Base-by-base conservation (phyloP, 2,797 vertebrate species). In the Emydoidea blandingii region DNA sequence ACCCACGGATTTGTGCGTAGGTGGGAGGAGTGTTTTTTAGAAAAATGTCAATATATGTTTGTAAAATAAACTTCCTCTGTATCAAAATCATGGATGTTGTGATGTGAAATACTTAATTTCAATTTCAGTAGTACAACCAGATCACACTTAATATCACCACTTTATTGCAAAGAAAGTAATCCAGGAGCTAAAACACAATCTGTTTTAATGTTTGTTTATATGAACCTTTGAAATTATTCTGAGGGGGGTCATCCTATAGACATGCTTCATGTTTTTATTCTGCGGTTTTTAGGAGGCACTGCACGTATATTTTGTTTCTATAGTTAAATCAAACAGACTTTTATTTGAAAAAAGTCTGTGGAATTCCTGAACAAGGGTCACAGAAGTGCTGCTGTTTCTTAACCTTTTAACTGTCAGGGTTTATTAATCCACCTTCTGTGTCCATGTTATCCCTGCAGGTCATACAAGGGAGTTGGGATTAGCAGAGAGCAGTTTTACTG, bases 361-460 rank as follows among this genome's bases (percentile, higher is more conserved):
- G 87, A 88, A 91, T 87, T 95, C 25, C 68, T 85, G 78, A 76
- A n/a, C 1, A 5, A 83, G 86, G 80, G 59, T 79, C 81, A 76
- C 5, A 19, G 85, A 95, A 95, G 8, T 2, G 11, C 37, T 47
- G 89, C 54, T 53, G 76, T 87, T 96, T 86, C 92, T 92, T 86
- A 93, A 94, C 93, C 72, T 90, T 53, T 90, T 44, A 74, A 81
- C 65, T 86, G 62, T 83, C 6, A 11, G 87, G 49, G 49, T 88
- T 95, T 82, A 82, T 97, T 96, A 93, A 95, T 94, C 81, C 76
- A 49, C 83, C 27, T 92, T 86, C 81, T 80, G 57, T 49, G 62
- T 21, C 83, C 54, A 8, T 81, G 54, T 87, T 96, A 90, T 91
- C 88, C 86, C 81, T 0, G 1, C 84, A 44, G 88, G 57, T 95